phyloP scores from a whole-genome alignment of 1,140 invertebrate genomes.

The Drosophila bifasciata region DNA sequence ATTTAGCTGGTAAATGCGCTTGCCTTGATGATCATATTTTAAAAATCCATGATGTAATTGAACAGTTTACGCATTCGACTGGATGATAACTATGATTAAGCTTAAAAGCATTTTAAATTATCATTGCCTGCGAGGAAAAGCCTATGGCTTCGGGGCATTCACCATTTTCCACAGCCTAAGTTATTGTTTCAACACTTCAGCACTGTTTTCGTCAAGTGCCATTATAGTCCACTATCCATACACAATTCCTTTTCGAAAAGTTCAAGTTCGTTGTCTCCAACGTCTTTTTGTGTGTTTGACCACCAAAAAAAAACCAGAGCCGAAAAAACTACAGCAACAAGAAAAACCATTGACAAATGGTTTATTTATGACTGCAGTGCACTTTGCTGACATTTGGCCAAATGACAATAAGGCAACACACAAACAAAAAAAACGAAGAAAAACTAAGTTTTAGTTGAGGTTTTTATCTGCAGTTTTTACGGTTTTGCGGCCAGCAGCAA shows the following conservation, averaged over 20 bases:
- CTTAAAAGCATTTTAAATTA: constrained; percentile 10
- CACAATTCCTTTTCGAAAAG: constrained; percentile 42
- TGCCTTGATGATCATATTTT: constrained; percentile 70
- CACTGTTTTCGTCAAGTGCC: constrained; percentile 12
- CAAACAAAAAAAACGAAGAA: too few relatives aligned
- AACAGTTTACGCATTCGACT: constrained; percentile 54
- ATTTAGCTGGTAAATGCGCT: constrained; percentile 62
- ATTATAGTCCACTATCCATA: constrained; percentile 26
- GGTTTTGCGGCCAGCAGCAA: constrained; percentile 37
- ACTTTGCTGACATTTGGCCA: constrained; percentile 68
- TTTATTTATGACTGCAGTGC: constrained; percentile 71
- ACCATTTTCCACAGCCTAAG: constrained; percentile 8
- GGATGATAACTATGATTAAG: constrained; percentile 43
- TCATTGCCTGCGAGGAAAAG: background rate
- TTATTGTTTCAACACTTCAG: constrained; percentile 19
- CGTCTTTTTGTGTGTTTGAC: constrained; percentile 39
- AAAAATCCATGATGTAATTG: constrained; percentile 59
- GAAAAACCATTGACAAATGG: constrained; percentile 60
- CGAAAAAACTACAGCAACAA: too few relatives aligned
- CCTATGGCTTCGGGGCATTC: constrained; percentile 15
- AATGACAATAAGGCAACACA: constrained; percentile 54
- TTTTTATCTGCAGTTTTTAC: constrained; percentile 33
- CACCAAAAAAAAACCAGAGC: constrained; percentile 6
- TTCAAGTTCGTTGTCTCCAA: constrained; percentile 66
- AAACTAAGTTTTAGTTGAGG: constrained; percentile 25